Conservation (phyloP, 2,113 vertebrate species). For the Periophthalmodon schlosseri region DNA sequence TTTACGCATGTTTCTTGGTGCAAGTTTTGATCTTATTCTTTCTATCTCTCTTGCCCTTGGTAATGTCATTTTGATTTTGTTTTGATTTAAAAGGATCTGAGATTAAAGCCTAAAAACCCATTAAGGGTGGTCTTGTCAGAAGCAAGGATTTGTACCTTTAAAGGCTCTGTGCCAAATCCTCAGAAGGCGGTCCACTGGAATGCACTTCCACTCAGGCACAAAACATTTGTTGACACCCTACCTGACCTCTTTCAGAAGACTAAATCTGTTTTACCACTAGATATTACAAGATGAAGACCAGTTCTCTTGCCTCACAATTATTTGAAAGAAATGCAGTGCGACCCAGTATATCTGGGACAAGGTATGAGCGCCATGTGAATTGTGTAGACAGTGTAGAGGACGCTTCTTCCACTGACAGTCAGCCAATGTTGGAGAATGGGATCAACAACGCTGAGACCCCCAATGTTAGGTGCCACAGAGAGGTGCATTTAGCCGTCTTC, state of each 20-base stretch:
- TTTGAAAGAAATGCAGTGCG: conserved; percentile 40
- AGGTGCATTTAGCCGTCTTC: conserved; percentile 61
- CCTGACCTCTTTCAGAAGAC: conserved; percentile 34
- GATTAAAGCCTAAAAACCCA: background rate
- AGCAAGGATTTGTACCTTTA: conserved; percentile 63
- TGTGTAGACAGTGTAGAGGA: background rate
- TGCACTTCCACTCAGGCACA: conserved; percentile 61
- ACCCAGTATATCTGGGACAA: conserved; percentile 12
- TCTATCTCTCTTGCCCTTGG: background rate
- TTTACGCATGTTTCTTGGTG: background rate
- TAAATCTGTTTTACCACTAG: conserved; percentile 8
- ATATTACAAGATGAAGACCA: conserved; percentile 65
- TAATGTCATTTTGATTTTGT: conserved; percentile 16
- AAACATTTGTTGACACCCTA: conserved; percentile 53
- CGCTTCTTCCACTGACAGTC: background rate
- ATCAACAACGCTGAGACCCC: conserved; percentile 3
- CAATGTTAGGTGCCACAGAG: conserved; percentile 30
- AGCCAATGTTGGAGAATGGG: background rate
- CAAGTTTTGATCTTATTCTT: background rate
- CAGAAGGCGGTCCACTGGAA: conserved; percentile 43
- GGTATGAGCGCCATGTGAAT: conserved; percentile 63
- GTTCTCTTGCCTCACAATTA: conserved; percentile 42
- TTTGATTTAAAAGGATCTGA: conserved; percentile 1
- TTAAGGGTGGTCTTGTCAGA: conserved; percentile 26
- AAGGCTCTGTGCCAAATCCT: conserved; percentile 56